Evolutionary conservation across 1,140 invertebrate species (phyloP).

Genomic region (Micrasema minimum): DNA sequence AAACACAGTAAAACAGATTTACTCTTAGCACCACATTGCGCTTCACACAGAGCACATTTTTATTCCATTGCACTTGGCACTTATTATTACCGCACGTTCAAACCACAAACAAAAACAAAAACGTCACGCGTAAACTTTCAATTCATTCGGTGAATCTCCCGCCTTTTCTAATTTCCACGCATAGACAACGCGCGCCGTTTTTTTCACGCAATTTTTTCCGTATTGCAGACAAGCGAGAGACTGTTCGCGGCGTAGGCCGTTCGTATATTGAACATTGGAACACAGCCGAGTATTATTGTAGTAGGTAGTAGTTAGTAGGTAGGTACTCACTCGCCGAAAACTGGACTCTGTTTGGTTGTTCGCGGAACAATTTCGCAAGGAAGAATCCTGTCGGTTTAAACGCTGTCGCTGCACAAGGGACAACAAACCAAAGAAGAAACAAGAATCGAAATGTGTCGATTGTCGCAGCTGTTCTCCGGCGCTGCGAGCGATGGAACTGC

Average conservation of each 20-base stretch:
- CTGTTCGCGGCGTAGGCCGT: constrained; percentile 24
- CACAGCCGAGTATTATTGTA: not conserved
- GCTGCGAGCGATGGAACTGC: not conserved
- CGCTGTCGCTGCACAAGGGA: not conserved
- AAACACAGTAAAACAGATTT: constrained; percentile 6
- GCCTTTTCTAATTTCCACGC: constrained; percentile 7
- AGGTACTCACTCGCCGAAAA: constrained; percentile 19
- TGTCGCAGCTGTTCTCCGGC: not conserved
- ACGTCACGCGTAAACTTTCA: not conserved
- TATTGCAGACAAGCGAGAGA: not conserved
- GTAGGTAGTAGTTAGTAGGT: no score
- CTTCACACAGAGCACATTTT: constrained; percentile 1
- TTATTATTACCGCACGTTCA: no score
- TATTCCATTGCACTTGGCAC: constrained; percentile 10
- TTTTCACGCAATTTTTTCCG: constrained; percentile 19
- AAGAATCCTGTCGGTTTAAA: constrained; percentile 20
- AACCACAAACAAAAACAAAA: constrained; percentile 14
- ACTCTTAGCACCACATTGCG: not conserved
- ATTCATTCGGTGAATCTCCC: constrained; percentile 17
- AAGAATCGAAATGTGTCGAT: not conserved
- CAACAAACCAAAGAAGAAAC: not conserved
- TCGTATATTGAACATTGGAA: constrained; percentile 13
- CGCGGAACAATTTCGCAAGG: constrained; percentile 30
- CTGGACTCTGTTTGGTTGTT: constrained; percentile 25
- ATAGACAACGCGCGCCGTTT: constrained; percentile 29